Base-by-base conservation (phyloP, 1,140 invertebrate genomes). In the Anastatus disparis region DNA sequence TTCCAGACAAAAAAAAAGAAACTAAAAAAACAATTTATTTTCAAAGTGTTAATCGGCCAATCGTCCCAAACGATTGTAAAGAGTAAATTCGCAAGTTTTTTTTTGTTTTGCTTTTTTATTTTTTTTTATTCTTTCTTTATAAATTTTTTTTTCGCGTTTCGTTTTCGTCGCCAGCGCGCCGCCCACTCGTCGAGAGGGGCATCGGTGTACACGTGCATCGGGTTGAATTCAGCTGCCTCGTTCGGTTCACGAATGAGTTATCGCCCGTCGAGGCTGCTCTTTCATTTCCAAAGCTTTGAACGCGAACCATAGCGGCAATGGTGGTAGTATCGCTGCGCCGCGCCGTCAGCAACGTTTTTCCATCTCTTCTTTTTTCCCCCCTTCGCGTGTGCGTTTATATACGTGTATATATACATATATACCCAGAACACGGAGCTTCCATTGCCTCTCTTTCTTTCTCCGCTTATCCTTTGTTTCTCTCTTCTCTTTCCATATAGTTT, bases 221-320 rank as follows among this genome's bases (percentile, higher is more conserved):
- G n/a, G n/a, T 79, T 79, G 80, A 78, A 81, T 85, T 84, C 84
- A 84, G 84, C 82, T 84, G 83, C 81, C 81, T 82, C 78, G 83
- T 83, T 85, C 82, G 83, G 81, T 84, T 82, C 83, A 82, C 79
- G 81, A 85, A 85, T 85, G 84, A 85, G 81, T 85, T 85, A 85
- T 85, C 83, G 82, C 80, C 81, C 79, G 80, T 83, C 79, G 81
- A 75, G n/a, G 79, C 76, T 78, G 83, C 81, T 82, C 83, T 86
- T 85, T 86, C 83, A 85, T 86, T 86, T 85, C 80, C 83, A 86
- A n/a, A 82, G 80, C 77, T 74, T 12, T 38, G 17, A 38, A 55
- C 55, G 55, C 55, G 55, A 72, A n/a, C n/a, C 67, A 35, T 27
- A 24, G 76, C 40, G 53, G 40, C 77, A 76, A 75, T 79, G 76